Conservation (phyloP, 2,888 invertebrate species). For the Slavum lentiscoides region DNA sequence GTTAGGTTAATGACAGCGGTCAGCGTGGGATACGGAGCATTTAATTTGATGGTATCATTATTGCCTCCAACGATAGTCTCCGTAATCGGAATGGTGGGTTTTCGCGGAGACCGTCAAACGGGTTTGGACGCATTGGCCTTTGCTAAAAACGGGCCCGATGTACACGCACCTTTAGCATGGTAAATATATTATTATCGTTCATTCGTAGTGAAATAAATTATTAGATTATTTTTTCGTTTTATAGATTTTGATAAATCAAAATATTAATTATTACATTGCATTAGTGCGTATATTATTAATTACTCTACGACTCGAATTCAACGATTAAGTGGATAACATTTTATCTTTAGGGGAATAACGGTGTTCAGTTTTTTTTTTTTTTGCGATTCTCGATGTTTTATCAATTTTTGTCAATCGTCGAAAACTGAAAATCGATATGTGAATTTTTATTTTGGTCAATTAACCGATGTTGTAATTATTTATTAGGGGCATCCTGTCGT, state of each 20-base stretch:
- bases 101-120: constrained; percentile 67
- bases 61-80: constrained; percentile 61
- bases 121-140: constrained; percentile 68
- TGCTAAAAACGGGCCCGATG: constrained; percentile 67
- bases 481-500: constrained; percentile 65
- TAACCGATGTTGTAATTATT: not conserved
- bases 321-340: too few relatives aligned
- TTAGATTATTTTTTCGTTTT: not conserved
- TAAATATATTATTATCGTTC: constrained; percentile 58
- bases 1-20: constrained; percentile 69
- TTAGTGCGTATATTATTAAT: too few relatives aligned
- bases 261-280: too few relatives aligned
- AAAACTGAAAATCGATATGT: too few relatives aligned
- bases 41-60: constrained; percentile 70
- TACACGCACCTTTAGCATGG: constrained; percentile 72
- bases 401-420: too few relatives aligned
- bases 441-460: not conserved
- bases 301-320: too few relatives aligned
- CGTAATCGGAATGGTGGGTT: constrained; percentile 61
- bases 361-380: too few relatives aligned
- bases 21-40: constrained; percentile 72
- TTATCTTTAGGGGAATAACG: too few relatives aligned
- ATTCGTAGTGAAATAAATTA: too few relatives aligned
- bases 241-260: not conserved
- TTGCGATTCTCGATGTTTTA: too few relatives aligned